Base-by-base conservation (phyloP, 2,888 invertebrate species). In the Drosophila pullipes region DNA sequence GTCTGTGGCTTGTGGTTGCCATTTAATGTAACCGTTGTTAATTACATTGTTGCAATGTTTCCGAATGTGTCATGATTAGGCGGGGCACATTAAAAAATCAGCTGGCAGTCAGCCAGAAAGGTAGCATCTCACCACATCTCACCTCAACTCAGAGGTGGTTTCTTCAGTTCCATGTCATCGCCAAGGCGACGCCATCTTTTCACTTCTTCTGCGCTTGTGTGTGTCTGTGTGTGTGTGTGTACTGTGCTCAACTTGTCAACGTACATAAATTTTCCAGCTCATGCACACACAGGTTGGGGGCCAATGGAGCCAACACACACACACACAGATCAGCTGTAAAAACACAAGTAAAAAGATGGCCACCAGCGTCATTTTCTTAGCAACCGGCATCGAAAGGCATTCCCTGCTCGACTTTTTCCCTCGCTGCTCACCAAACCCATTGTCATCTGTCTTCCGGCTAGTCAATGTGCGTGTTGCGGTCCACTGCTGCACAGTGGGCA, bases 191-290 rank as follows among this genome's bases (percentile, higher is more conserved):
- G 52, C 6, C 41, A 54, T 47, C 63, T 57, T 60, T 54, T 63
- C 22, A 47, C 60, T 31, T 35, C 44, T 58, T 35, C 31, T 30
- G 57, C 30, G 33, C 25, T 10, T 44, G 25, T 25, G 1, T 49
- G 25, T 30, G 30, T 53, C 18, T 59, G 30, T 18, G 25, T 28
- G 33, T 54, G 53, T 54, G 22, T 61, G 39, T 52, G 57, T 52
- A 49, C 13, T 39, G 55, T 47, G 49, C 66, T 72, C 59, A 66
- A 59, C 72, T 83, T 84, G 78, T 82, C 87, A 87, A 76, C 82
- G 71, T 53, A 63, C 71, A 85, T 84, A 76, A 68, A 80, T 78
- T 81, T 82, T 68, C 63, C 65, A 70, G 47, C 57, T 41, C 70
- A 69, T 65, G 62, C 61, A 75, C 54, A 65, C 53, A 61, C 63